Evolutionary conservation across 1,140 invertebrate species (phyloP).

Genomic region (Meloidogyne chitwoodi): DNA sequence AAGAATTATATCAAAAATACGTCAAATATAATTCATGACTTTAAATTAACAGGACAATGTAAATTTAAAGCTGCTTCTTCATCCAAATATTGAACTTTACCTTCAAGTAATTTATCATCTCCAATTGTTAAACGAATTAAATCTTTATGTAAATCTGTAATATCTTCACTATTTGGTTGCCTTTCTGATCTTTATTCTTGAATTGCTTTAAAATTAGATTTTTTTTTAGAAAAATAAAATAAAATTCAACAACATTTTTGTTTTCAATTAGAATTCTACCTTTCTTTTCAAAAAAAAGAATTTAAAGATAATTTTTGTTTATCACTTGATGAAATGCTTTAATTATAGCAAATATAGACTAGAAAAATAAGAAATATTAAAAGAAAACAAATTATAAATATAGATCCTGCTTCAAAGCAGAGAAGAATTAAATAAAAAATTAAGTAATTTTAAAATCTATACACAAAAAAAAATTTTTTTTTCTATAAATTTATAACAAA

Average conservation of each 20-base stretch:
- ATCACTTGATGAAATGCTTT: too few relatives aligned
- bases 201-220: neutral
- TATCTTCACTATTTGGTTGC: neutral
- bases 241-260: neutral
- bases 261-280: too few relatives aligned
- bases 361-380: too few relatives aligned
- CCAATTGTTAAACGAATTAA: slow-evolving; percentile 31
- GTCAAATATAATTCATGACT: slow-evolving; percentile 44
- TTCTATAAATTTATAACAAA: too few relatives aligned
- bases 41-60: slow-evolving; percentile 31
- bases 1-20: neutral
- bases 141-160: slow-evolving; percentile 14
- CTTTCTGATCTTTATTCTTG: neutral
- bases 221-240: neutral
- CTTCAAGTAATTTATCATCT: slow-evolving; percentile 32
- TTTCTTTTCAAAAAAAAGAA: too few relatives aligned
- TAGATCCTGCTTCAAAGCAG: too few relatives aligned
- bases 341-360: too few relatives aligned
- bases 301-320: too few relatives aligned
- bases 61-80: slow-evolving; percentile 36
- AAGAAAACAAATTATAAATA: too few relatives aligned
- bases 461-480: too few relatives aligned
- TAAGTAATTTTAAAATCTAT: too few relatives aligned
- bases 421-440: too few relatives aligned
- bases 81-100: slow-evolving; percentile 47